Conservation (phyloP, 2,888 invertebrate genomes). For the Ophioninae sp. region DNA sequence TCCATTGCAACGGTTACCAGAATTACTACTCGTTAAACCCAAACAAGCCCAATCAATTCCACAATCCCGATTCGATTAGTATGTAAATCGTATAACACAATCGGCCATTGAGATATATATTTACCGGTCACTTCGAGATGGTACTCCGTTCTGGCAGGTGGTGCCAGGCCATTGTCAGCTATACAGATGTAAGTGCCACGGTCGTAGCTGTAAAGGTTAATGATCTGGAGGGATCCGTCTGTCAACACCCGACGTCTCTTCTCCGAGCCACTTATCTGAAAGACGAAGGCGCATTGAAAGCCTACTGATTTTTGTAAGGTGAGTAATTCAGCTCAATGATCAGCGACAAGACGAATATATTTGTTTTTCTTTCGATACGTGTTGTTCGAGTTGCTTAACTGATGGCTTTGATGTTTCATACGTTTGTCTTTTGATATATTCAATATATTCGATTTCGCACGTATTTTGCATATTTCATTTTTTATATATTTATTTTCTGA, state of each 20-base stretch:
- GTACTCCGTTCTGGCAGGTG: conserved; percentile 86
- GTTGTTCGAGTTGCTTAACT: no score
- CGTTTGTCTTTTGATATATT: no score
- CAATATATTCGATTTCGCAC: neutral
- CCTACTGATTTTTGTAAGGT: no score
- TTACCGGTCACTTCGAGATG: conserved; percentile 89
- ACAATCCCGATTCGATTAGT: conserved; percentile 1
- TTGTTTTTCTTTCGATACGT: no score
- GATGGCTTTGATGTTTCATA: no score
- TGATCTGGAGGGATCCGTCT: conserved; percentile 91
- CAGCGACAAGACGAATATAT: neutral
- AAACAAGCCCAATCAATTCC: neutral
- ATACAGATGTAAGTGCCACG: conserved; percentile 93
- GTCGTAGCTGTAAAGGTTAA: conserved; percentile 90
- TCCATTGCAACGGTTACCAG: neutral
- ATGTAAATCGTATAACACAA: neutral
- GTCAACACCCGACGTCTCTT: conserved; percentile 88
- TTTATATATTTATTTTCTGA: neutral
- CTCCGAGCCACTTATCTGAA: conserved; percentile 88
- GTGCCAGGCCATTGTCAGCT: conserved; percentile 90
- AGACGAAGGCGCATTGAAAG: conserved; percentile 9
- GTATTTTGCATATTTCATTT: neutral
- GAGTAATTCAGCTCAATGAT: neutral
- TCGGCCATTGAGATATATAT: conserved; percentile 66
- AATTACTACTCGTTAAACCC: neutral